Percentiles rank a stretch among this genome's conserved stretches.
These are phyloP conservation scores for Protodeltote pygarga DNA, from an alignment of 2,888 invertebrate species.

Conservation along the genomic window DNA sequence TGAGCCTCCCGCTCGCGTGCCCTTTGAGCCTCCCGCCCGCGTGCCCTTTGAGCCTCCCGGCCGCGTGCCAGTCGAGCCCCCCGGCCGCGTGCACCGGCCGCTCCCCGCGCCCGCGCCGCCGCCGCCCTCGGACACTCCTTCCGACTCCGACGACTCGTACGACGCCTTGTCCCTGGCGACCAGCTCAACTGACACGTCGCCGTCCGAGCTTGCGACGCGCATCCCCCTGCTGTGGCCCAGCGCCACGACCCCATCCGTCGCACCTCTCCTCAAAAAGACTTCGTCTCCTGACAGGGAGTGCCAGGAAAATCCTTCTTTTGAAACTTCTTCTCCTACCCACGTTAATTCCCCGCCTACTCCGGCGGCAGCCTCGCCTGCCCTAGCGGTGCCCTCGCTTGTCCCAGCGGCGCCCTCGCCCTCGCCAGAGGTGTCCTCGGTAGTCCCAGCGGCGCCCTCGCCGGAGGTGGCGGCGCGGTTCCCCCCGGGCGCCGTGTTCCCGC, in stretches of 20 bases:
- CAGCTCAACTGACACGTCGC: too few species aligned
- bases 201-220: constrained; percentile 2
- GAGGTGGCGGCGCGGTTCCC: not conserved
- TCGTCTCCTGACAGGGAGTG: too few species aligned
- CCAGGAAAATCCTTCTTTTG: too few species aligned
- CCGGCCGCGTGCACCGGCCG: constrained; percentile 1
- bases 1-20: not conserved
- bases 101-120: not conserved
- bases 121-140: not conserved
- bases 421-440: not conserved
- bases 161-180: too few species aligned
- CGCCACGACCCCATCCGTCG: too few species aligned
- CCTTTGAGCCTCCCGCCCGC: not conserved
- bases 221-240: constrained; percentile 24
- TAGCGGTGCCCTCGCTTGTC: not conserved
- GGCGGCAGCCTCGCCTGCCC: not conserved
- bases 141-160: too few species aligned
- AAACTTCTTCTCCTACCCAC: not conserved
- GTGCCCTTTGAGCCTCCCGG: too few species aligned
- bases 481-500: constrained; percentile 3
- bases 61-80: not conserved
- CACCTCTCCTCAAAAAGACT: too few species aligned
- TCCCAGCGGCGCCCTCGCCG: not conserved
- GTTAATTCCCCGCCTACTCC: not conserved
- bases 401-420: not conserved